Percentiles rank a stretch among this genome's conserved stretches.
Conservation (phyloP, 1,140 invertebrate species). For the Drosophila gunungcola region DNA sequence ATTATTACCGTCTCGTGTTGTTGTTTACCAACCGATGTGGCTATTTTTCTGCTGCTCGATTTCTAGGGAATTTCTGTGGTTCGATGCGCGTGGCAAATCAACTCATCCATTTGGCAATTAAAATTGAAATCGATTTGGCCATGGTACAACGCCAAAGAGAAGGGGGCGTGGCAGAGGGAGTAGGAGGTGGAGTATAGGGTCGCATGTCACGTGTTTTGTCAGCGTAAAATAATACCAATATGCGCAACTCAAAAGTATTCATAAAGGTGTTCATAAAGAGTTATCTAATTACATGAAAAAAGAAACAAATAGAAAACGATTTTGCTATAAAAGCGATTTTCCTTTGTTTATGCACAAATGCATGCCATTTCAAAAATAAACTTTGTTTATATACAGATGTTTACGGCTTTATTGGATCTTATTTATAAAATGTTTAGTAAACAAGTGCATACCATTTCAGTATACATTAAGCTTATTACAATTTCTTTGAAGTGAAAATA, state of each 20-base stretch:
- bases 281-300: constrained; percentile 7
- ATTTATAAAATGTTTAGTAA: constrained; percentile 16
- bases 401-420: constrained; percentile 3
- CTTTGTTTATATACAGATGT: not conserved
- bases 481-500: not conserved
- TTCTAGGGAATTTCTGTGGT: constrained; percentile 16
- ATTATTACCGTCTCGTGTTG: constrained; percentile 28
- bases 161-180: not conserved
- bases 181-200: not conserved
- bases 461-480: not conserved
- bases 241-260: not conserved
- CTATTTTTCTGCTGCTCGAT: constrained; percentile 12
- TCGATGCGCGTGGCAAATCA: constrained; percentile 31
- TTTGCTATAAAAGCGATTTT: not conserved
- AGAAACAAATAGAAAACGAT: not conserved
- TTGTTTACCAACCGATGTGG: constrained; percentile 22
- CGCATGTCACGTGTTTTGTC: constrained; percentile 35
- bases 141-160: not conserved
- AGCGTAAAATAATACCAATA: constrained; percentile 1
- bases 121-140: constrained; percentile 42
- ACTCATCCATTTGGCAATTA: constrained; percentile 50
- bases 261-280: not conserved
- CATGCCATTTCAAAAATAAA: not conserved
- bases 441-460: constrained; percentile 2
- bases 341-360: constrained; percentile 4